Conservation (phyloP, 2,797 vertebrate genomes). For the Aselliscus stoliczkanus region DNA sequence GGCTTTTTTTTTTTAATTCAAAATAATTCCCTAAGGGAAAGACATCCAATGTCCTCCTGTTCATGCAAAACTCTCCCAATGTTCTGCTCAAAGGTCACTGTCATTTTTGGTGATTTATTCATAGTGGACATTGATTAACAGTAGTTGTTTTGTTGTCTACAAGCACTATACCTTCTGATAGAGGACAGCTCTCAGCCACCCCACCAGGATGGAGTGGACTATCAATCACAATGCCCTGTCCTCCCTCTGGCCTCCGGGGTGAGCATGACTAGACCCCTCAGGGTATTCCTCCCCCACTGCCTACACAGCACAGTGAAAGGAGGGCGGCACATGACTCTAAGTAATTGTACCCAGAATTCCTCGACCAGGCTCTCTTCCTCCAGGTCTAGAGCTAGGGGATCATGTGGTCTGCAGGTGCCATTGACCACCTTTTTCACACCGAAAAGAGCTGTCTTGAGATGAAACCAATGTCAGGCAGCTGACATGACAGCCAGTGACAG, state of each 20-base stretch:
- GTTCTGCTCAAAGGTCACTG: neutral
- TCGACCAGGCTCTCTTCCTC: neutral
- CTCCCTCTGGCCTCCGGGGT: neutral
- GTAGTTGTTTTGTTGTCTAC: neutral
- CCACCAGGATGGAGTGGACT: neutral
- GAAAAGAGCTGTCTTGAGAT: neutral
- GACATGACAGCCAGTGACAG: neutral
- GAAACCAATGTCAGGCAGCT: neutral
- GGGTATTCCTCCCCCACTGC: neutral
- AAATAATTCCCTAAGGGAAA: slow-evolving; percentile 20
- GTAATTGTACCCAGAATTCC: neutral
- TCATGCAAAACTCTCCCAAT: neutral
- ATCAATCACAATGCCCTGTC: neutral
- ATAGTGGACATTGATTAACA: neutral
- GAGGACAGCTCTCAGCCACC: neutral
- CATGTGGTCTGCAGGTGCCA: neutral
- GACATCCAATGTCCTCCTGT: neutral
- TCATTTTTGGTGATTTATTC: neutral
- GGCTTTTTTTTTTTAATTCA: neutral
- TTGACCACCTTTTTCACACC: neutral
- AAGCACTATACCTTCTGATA: neutral
- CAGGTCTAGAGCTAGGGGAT: neutral
- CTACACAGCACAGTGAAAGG: neutral
- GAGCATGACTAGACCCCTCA: neutral
- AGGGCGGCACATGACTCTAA: neutral